phyloP scores from a whole-genome alignment of 2,888 invertebrate species.

The Nomada hirtipes region DNA sequence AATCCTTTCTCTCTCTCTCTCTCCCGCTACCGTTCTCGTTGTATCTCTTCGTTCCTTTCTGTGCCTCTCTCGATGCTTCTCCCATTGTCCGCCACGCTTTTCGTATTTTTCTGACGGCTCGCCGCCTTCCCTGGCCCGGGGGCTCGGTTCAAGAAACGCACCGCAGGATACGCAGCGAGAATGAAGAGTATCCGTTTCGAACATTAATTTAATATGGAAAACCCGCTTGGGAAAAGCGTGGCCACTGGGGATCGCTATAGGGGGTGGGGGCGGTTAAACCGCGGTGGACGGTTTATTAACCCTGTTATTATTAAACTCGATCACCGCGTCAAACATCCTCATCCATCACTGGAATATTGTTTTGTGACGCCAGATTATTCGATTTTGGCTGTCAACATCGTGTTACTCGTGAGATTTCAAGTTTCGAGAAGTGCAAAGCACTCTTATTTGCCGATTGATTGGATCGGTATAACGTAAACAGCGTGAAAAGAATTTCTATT shows the following conservation, averaged over 20 bases:
- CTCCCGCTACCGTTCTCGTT: background rate
- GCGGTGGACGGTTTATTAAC: slow-evolving; percentile 42
- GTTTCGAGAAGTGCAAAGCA: background rate
- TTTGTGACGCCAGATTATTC: background rate
- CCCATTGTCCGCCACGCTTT: no score
- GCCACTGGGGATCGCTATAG: background rate
- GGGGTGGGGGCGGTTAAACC: slow-evolving; percentile 9
- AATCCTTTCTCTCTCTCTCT: slow-evolving; percentile 1
- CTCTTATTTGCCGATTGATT: background rate
- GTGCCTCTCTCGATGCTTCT: background rate
- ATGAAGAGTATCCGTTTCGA: slow-evolving; percentile 54
- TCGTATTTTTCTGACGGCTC: background rate
- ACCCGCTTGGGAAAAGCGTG: slow-evolving; percentile 14
- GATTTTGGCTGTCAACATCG: background rate
- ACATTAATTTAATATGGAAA: slow-evolving; percentile 53
- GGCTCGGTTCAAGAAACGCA: slow-evolving; percentile 39
- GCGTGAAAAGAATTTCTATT: background rate
- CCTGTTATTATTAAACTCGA: slow-evolving; percentile 2
- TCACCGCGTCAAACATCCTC: background rate
- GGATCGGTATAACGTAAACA: background rate
- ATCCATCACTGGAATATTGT: background rate
- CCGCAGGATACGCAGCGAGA: slow-evolving; percentile 13
- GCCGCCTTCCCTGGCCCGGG: background rate
- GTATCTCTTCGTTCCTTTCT: background rate
- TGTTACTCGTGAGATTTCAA: background rate